phyloP scores from a whole-genome alignment of 2,888 invertebrate species.

The Ophion ellenae region DNA sequence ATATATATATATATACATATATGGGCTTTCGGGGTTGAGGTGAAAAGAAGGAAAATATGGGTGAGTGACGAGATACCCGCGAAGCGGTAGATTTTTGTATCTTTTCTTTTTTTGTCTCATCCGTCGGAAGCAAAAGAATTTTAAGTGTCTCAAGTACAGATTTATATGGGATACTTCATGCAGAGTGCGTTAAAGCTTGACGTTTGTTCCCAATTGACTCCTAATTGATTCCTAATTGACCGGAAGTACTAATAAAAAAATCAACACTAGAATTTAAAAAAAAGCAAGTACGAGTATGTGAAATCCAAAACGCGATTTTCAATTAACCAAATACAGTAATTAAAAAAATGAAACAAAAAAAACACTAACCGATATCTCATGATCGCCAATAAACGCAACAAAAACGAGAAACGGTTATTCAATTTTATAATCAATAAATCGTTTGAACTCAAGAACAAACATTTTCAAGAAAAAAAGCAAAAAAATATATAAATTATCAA shows the following conservation, averaged over 20 bases:
- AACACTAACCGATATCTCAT: too few relatives aligned
- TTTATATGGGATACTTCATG: conserved; percentile 17
- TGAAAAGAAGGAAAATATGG: conserved; percentile 51
- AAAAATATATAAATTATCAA: not conserved
- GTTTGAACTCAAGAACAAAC: too few relatives aligned
- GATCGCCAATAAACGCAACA: too few relatives aligned
- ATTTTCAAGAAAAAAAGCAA: too few relatives aligned
- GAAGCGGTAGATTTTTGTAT: conserved; percentile 42
- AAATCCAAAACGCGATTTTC: too few relatives aligned
- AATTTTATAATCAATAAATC: too few relatives aligned
- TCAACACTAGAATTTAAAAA: not conserved
- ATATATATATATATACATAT: not conserved
- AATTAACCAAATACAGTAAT: too few relatives aligned
- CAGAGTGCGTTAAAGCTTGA: not conserved
- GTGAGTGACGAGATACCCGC: conserved; percentile 59
- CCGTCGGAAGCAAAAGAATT: conserved; percentile 41
- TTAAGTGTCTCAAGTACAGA: conserved; percentile 4
- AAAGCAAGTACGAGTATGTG: not conserved
- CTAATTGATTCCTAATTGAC: too few relatives aligned
- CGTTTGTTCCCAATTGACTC: not conserved
- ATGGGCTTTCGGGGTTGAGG: conserved; percentile 24
- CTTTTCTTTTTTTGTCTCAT: conserved; percentile 18
- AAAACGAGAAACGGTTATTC: too few relatives aligned
- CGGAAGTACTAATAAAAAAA: too few relatives aligned
- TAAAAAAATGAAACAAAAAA: too few relatives aligned